phyloP scores from a whole-genome alignment of 1,140 invertebrate genomes.

The Drosophila parvula region DNA sequence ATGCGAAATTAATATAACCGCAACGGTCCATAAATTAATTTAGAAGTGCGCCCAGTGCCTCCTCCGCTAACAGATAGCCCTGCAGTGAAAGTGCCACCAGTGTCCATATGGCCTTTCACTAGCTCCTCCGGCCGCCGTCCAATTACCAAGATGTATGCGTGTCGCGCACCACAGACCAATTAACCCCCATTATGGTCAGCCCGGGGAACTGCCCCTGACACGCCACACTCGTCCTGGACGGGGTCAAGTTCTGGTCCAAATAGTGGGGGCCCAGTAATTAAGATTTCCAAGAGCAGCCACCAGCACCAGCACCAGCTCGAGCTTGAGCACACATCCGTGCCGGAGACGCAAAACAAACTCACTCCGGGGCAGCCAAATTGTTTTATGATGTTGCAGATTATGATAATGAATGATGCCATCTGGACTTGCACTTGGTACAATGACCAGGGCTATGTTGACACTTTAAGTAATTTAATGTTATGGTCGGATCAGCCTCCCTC shows the following conservation, averaged over 20 bases:
- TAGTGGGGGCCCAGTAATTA: conserved; percentile 70
- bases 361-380: conserved; percentile 62
- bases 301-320: not conserved
- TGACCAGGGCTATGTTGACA: conserved; percentile 75
- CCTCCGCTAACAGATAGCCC: conserved; percentile 13
- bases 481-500: conserved; percentile 48
- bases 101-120: conserved; percentile 62
- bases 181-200: conserved; percentile 83
- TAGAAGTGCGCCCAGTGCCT: conserved; percentile 56
- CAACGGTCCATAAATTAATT: conserved; percentile 82
- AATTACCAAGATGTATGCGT: conserved; percentile 84
- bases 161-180: conserved; percentile 83
- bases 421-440: conserved; percentile 73
- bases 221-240: conserved; percentile 68
- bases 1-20: conserved; percentile 66
- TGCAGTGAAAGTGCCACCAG: conserved; percentile 65
- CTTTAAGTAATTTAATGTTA: conserved; percentile 84
- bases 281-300: conserved; percentile 64
- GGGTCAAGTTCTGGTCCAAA: conserved; percentile 68
- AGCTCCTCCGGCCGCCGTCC: conserved; percentile 73
- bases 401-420: conserved; percentile 83
- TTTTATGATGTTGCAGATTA: conserved; percentile 83
- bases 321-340: conserved; percentile 53
- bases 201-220: conserved; percentile 42
- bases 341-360: conserved; percentile 66